These are phyloP conservation scores for Patella pellucida DNA, from an alignment of 2,888 invertebrate genomes.

Conservation along the genomic window DNA sequence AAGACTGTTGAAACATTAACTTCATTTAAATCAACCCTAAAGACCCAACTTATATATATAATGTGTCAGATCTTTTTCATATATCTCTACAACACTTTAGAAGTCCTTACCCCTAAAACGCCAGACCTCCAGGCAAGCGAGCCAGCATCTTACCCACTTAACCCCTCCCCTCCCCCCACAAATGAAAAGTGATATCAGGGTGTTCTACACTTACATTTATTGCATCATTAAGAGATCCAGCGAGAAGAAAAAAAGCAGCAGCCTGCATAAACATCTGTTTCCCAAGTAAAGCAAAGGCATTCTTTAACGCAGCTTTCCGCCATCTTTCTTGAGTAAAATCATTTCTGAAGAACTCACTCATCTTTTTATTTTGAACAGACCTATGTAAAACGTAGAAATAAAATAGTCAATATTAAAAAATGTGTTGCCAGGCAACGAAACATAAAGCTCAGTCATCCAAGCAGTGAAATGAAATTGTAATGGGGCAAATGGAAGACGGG, in stretches of 20 bases:
- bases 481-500: too few species aligned
- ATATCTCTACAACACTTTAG: too few species aligned
- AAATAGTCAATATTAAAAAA: too few species aligned
- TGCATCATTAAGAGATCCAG: conserved; percentile 94
- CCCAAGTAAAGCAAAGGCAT: conserved; percentile 95
- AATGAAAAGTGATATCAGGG: background rate
- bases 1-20: too few species aligned
- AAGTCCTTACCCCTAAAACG: too few species aligned
- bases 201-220: conserved; percentile 80
- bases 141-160: background rate
- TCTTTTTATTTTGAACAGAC: conserved; percentile 88
- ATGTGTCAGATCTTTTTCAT: too few species aligned
- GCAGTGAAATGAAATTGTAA: too few species aligned
- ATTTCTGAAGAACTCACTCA: conserved; percentile 95
- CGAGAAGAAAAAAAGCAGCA: conserved; percentile 97
- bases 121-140: too few species aligned
- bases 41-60: too few species aligned
- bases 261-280: conserved; percentile 96
- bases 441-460: too few species aligned
- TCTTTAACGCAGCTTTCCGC: conserved; percentile 97
- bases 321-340: conserved; percentile 94
- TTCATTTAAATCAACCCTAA: too few species aligned
- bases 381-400: conserved; percentile 67
- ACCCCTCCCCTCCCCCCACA: background rate
- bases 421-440: too few species aligned